Percentiles rank a stretch among this genome's conserved stretches.
Conservation (phyloP, 2,888 invertebrate species). For the Amblyteles armatorius region DNA sequence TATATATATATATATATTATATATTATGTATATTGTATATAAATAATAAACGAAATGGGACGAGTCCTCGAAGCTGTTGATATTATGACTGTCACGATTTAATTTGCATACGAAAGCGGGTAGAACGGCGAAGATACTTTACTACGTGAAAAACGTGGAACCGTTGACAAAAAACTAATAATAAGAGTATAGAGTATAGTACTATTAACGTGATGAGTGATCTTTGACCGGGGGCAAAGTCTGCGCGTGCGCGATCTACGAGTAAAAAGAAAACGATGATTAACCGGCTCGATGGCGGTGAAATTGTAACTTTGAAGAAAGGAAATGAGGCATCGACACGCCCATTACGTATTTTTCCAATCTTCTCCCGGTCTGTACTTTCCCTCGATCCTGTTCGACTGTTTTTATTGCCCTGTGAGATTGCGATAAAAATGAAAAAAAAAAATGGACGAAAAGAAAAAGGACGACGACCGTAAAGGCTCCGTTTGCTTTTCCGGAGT, state of each 20-base stretch:
- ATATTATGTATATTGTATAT: background rate
- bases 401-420: conserved; percentile 31
- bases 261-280: conserved; percentile 13
- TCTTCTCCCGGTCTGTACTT: conserved; percentile 33
- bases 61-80: background rate
- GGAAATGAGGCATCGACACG: conserved; percentile 36
- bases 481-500: conserved; percentile 53
- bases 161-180: background rate
- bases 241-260: background rate
- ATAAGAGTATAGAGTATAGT: background rate
- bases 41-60: background rate
- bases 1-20: background rate
- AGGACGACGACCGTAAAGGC: conserved; percentile 36
- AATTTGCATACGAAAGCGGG: background rate
- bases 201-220: background rate
- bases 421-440: background rate
- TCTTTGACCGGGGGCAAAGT: conserved; percentile 6
- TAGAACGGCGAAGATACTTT: background rate
- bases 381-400: conserved; percentile 31
- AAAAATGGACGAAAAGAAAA: conserved; percentile 7
- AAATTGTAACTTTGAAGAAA: conserved; percentile 50
- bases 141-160: background rate
- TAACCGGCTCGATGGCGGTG: conserved; percentile 46
- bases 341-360: conserved; percentile 18
- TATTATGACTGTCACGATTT: background rate